These are phyloP conservation scores for Cryptophagus acutangulus DNA, from an alignment of 2,888 invertebrate species.

Conservation along the genomic window DNA sequence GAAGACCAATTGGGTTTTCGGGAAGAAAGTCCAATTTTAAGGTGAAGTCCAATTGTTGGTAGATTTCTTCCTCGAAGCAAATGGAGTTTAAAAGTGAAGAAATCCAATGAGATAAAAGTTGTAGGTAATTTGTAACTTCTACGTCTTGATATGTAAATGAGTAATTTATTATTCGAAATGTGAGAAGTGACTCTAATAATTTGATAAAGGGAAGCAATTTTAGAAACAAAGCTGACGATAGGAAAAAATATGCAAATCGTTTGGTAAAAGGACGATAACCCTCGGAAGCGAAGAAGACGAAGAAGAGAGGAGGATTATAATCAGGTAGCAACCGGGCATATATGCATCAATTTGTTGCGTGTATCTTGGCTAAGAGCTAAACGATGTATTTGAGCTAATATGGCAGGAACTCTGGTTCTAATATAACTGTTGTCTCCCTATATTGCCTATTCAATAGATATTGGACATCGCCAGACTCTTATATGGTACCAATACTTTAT, in stretches of 20 bases:
- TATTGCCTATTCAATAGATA: constrained; percentile 26
- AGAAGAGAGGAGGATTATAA: constrained; percentile 27
- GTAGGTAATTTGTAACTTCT: too few species aligned
- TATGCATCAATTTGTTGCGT: constrained; percentile 27
- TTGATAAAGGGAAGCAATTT: too few species aligned
- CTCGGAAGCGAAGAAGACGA: too few species aligned
- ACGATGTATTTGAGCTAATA: constrained; percentile 35
- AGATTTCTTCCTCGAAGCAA: too few species aligned
- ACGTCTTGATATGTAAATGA: too few species aligned
- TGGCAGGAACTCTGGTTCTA: constrained; percentile 26
- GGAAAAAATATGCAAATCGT: constrained; percentile 28
- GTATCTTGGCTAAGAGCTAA: constrained; percentile 30
- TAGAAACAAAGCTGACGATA: constrained; percentile 8
- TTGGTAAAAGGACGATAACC: constrained; percentile 27
- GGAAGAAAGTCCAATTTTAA: constrained; percentile 4
- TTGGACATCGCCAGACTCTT: constrained; percentile 9
- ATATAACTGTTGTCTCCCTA: constrained; percentile 17
- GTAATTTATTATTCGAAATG: too few species aligned
- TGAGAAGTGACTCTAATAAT: too few species aligned
- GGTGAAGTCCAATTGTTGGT: too few species aligned
- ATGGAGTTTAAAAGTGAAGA: too few species aligned
- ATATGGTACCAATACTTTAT: constrained; percentile 10
- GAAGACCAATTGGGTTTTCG: constrained; percentile 2
- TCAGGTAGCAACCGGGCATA: constrained; percentile 23
- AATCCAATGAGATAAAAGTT: too few species aligned